Evolutionary conservation across 2,113 vertebrate genomes (phyloP), one percentile per base, ranked within the genome.

Genomic region (Ptychochromis oligacanthus): DNA sequence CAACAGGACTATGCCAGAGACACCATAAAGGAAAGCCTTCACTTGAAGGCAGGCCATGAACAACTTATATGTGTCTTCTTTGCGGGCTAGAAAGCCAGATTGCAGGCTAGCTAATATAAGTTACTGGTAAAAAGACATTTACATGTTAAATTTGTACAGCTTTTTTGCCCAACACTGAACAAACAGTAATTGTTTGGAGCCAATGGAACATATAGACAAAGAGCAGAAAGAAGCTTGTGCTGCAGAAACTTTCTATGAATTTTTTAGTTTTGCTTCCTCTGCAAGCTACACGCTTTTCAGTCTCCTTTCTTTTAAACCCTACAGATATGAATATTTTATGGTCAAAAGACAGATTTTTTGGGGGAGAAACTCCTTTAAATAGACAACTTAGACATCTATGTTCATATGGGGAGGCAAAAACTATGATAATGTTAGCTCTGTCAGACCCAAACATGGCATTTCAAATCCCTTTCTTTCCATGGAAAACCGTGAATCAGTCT

Each of bases 251-350:
- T 72, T 34, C 67, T 31, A 28, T 72, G 17, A 54, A 54, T 26
- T 52, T 72, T 49, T 72, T 72, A 72, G 65, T 72, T 72, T 31
- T 72, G 26, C 13, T 54, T 54, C 26, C 26, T 34, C 11, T n/a
- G 0, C 46, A 31, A 34, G 26, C 11, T 6, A 54, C 26, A 72
- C n/a, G 34, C 46, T 2, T 72, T 72, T n/a, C 11, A 72, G 67
- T 72, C 11, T 54, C 14, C 9, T 76, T 57, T 58, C n/a, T 15
- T 26, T 79, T 56, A 13, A 65, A 36, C 46, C 9, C 22, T 7
- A 55, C 28, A 55, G 46, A 54, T 54, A 65, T 79, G 31, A 79
- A 65, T 38, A 40, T 79, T 79, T 65, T 40, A 79, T 26, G 56
- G 7, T 52, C 59, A 54, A 60, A 72, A 52, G 65, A 72, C 43